Conservation (phyloP, 2,888 invertebrate genomes). For the Thymelicus acteon region DNA sequence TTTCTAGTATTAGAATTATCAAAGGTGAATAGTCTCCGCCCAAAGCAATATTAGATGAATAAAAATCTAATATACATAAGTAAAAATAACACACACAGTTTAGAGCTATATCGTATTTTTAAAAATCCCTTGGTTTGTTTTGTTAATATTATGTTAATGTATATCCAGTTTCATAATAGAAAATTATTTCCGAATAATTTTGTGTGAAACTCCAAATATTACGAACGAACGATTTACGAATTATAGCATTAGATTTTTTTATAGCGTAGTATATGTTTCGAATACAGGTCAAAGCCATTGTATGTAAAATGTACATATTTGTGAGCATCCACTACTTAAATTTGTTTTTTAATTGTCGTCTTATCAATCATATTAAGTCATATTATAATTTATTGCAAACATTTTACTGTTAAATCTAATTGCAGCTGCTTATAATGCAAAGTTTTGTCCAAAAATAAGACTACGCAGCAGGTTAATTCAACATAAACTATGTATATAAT, state of each 20-base stretch:
- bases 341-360: background rate
- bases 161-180: background rate
- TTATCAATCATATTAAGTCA: no score
- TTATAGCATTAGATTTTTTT: background rate
- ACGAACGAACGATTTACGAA: slow-evolving; percentile 39
- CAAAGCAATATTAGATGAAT: slow-evolving; percentile 4
- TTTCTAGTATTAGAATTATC: background rate
- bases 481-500: slow-evolving; percentile 51
- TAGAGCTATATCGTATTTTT: background rate
- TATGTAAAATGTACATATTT: background rate
- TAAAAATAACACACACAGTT: background rate
- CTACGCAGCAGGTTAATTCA: slow-evolving; percentile 40
- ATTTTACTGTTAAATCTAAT: no score
- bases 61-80: background rate
- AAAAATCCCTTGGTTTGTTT: no score
- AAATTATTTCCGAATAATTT: background rate
- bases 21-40: slow-evolving; percentile 1
- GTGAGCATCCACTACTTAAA: background rate
- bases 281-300: background rate
- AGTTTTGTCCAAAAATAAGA: background rate
- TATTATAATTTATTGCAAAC: no score
- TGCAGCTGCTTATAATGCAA: no score
- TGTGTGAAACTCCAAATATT: slow-evolving; percentile 1
- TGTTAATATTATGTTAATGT: no score
- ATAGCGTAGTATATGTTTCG: background rate